A percentile compares a stretch with the other conserved stretches of the same genome.
Conservation (phyloP, 2,797 vertebrate genomes). For the Calcarius lapponicus region DNA sequence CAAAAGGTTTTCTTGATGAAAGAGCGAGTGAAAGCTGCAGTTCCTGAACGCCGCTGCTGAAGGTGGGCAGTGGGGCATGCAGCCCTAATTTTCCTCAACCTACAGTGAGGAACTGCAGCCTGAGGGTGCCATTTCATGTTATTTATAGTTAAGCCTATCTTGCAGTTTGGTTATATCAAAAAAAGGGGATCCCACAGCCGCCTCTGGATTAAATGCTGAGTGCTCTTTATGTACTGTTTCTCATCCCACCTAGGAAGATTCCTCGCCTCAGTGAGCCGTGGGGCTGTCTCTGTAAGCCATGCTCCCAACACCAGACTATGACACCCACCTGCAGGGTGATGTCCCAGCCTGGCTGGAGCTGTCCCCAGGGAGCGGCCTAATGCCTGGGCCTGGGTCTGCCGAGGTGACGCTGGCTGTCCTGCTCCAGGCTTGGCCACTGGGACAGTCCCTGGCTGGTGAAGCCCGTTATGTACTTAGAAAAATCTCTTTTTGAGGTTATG, state of each 20-base stretch:
- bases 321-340: accelerated
- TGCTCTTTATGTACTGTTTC: not conserved
- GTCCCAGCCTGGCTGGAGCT: not conserved
- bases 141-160: not conserved
- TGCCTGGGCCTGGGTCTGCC: accelerated
- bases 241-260: not conserved
- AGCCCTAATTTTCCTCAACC: not conserved
- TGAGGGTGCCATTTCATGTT: accelerated
- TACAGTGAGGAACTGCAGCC: not conserved
- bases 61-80: not conserved
- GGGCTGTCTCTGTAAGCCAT: not conserved
- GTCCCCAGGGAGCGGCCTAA: not conserved
- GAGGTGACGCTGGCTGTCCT: not conserved
- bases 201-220: not conserved
- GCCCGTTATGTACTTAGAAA: not conserved
- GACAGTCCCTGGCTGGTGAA: not conserved
- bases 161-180: not conserved
- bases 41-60: not conserved
- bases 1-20: not conserved
- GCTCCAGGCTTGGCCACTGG: not conserved
- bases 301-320: too few relatives aligned
- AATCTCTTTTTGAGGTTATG: not conserved
- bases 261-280: accelerated
- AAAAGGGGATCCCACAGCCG: not conserved
- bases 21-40: not conserved